Conservation (phyloP, 1,140 invertebrate species). For the Carcinoscorpius rotundicauda region DNA sequence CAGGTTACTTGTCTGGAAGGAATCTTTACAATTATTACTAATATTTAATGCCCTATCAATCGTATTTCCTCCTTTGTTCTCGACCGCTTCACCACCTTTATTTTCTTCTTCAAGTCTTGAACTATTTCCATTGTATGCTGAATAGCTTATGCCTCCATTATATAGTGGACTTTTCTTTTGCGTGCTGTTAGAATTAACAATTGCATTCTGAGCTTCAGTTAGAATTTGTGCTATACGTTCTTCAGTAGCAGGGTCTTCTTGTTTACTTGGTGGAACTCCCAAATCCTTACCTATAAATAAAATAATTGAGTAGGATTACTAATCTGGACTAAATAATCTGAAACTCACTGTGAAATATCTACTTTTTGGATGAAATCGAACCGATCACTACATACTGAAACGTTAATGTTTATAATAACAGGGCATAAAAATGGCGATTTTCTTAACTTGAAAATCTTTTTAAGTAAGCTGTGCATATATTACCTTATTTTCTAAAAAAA, state of each 20-base stretch:
- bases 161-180: constrained; percentile 8
- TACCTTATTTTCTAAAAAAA: too few species aligned
- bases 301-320: too few species aligned
- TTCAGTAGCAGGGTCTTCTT: constrained; percentile 66
- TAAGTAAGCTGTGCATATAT: too few species aligned
- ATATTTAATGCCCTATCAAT: neutral
- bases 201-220: constrained; percentile 57
- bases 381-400: too few species aligned
- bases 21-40: neutral
- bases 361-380: too few species aligned
- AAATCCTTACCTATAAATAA: constrained; percentile 16
- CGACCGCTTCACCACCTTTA: neutral
- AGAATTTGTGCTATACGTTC: constrained; percentile 89
- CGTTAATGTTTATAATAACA: too few species aligned
- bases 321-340: too few species aligned
- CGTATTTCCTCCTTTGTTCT: neutral
- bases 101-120: too few species aligned
- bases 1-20: neutral
- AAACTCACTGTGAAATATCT: too few species aligned
- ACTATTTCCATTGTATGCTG: neutral
- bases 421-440: too few species aligned
- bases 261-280: constrained; percentile 50
- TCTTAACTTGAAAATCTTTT: too few species aligned
- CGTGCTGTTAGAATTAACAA: constrained; percentile 26
- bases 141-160: neutral